Conservation (phyloP, 2,113 vertebrate genomes). For the Synodontis membranacea region DNA sequence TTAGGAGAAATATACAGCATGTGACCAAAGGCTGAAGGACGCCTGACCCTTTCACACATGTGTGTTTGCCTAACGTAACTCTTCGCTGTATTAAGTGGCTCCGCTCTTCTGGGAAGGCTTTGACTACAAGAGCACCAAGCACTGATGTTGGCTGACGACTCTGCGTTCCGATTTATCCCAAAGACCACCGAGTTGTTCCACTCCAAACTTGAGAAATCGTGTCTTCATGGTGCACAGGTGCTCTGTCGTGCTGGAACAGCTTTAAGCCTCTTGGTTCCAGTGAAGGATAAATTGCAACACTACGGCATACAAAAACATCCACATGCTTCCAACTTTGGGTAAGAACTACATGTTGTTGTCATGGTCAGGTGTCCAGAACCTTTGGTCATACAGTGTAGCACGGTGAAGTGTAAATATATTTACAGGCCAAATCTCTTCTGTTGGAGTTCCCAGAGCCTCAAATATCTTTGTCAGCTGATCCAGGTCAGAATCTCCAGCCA, state of each 20-base stretch:
- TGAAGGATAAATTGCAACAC: background rate
- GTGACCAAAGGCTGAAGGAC: background rate
- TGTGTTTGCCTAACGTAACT: background rate
- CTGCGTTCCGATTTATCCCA: background rate
- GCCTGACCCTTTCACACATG: background rate
- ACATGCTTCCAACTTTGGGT: background rate
- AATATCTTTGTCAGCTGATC: conserved; percentile 97
- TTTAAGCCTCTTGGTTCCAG: background rate
- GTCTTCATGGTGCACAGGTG: background rate
- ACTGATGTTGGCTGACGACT: background rate
- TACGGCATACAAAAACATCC: conserved; percentile 17
- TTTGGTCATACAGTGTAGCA: background rate
- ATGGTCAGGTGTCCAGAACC: too few relatives aligned
- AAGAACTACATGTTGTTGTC: too few relatives aligned
- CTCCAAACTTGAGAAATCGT: background rate
- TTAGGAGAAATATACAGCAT: background rate
- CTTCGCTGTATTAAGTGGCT: background rate
- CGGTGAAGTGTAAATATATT: conserved; percentile 54
- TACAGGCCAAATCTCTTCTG: conserved; percentile 95
- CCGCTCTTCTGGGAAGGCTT: background rate
- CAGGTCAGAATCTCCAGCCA: conserved; percentile 95
- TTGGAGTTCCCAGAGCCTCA: conserved; percentile 93
- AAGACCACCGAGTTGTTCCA: background rate
- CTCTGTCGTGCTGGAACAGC: background rate
- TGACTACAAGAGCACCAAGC: background rate